Percentiles rank a stretch among this genome's conserved stretches.
phyloP scores from a whole-genome alignment of 2,113 vertebrate genomes.

The Chaetodon auriga region DNA sequence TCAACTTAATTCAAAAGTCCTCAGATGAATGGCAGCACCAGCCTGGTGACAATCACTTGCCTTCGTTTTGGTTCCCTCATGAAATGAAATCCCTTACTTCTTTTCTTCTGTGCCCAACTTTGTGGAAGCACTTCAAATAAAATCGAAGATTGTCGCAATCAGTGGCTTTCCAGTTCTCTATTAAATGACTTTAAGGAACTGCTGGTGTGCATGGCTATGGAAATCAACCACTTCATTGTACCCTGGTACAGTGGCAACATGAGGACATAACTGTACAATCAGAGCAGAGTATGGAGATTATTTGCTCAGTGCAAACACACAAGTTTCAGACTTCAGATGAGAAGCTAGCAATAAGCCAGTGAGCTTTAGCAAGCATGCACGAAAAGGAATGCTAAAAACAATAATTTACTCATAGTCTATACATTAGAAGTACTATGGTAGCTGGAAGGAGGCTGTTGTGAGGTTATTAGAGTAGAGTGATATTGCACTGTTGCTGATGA shows the following conservation, averaged over 20 bases:
- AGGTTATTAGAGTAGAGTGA: slow-evolving; percentile 15
- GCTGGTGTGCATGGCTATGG: too few species aligned
- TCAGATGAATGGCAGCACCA: background rate
- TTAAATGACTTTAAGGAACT: background rate
- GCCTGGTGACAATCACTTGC: background rate
- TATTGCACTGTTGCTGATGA: slow-evolving; percentile 51
- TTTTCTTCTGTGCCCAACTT: background rate
- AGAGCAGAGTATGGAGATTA: background rate
- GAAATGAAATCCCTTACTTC: background rate
- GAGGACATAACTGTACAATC: background rate
- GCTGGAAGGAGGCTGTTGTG: background rate
- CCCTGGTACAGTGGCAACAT: background rate
- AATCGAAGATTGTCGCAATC: background rate
- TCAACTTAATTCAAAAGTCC: background rate
- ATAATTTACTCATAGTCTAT: background rate
- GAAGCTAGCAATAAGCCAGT: background rate
- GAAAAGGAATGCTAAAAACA: background rate
- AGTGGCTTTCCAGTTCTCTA: background rate
- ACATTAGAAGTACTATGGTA: background rate
- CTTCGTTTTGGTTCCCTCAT: background rate
- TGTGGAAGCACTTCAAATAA: background rate
- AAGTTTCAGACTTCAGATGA: background rate
- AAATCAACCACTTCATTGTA: background rate
- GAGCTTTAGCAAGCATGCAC: background rate
- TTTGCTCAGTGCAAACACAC: background rate